A percentile compares a stretch with the other conserved stretches of the same genome.
Conservation (phyloP, 2,113 vertebrate genomes). For the Saccopteryx bilineata region DNA sequence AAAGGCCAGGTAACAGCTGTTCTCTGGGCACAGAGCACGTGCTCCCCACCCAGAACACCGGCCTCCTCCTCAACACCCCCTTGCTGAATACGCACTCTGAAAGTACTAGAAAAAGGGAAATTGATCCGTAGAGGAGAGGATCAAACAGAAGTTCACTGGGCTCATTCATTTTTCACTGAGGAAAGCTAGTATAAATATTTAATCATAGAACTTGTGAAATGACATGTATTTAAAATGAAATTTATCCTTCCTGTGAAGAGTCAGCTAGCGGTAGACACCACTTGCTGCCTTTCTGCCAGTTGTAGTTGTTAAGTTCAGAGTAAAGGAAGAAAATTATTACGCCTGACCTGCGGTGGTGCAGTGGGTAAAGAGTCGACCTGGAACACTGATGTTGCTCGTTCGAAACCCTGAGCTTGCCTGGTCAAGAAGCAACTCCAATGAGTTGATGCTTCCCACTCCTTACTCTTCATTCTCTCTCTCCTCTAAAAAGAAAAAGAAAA, state of each 20-base stretch:
- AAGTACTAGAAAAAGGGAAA: not conserved
- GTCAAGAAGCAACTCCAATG: too few relatives aligned
- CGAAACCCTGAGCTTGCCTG: too few relatives aligned
- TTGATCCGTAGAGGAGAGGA: conserved; percentile 23
- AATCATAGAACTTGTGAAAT: conserved; percentile 57
- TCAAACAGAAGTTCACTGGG: conserved; percentile 59
- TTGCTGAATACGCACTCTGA: not conserved
- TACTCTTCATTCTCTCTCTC: too few relatives aligned
- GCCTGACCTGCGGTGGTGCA: too few relatives aligned
- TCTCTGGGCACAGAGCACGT: not conserved
- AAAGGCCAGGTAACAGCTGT: not conserved
- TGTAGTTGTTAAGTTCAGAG: not conserved
- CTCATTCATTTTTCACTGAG: conserved; percentile 53
- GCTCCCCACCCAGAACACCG: not conserved
- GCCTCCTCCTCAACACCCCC: not conserved
- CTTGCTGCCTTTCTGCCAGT: conserved; percentile 51
- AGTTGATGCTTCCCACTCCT: too few relatives aligned
- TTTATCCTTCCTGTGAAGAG: conserved; percentile 42
- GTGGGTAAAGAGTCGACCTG: too few relatives aligned
- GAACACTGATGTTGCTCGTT: too few relatives aligned
- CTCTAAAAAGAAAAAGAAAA: too few relatives aligned
- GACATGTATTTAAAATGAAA: conserved; percentile 55
- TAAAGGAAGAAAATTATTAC: conserved; percentile 36
- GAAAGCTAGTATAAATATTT: conserved; percentile 46
- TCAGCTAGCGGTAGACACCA: conserved; percentile 2